Percentiles rank a stretch among this genome's conserved stretches.
Conservation (phyloP, 2,797 vertebrate genomes). For the Tauraco hartlaubi region DNA sequence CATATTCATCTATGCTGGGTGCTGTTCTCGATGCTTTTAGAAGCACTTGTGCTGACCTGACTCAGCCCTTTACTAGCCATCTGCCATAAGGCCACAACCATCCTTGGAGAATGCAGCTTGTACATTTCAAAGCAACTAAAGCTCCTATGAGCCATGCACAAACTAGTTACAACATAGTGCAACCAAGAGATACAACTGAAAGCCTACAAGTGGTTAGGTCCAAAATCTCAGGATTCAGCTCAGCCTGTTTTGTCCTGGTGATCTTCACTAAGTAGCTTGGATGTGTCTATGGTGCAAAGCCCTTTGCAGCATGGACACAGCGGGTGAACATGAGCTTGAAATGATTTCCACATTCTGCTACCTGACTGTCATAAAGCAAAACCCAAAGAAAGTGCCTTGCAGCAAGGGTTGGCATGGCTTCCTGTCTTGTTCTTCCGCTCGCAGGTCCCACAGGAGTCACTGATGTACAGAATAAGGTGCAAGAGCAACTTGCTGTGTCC, state of each 20-base stretch:
- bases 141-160: background rate
- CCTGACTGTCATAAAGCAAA: background rate
- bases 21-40: background rate
- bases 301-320: background rate
- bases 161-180: background rate
- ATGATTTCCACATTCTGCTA: background rate
- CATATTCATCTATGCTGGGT: background rate
- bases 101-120: background rate
- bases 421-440: rapidly evolving
- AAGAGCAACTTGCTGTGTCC: background rate
- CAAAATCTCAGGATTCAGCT: background rate
- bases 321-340: background rate
- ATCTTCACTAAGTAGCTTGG: rapidly evolving
- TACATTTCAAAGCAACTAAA: background rate
- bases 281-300: background rate
- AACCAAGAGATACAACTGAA: rapidly evolving
- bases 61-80: background rate
- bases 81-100: background rate
- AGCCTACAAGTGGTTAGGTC: background rate
- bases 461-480: background rate
- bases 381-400: background rate
- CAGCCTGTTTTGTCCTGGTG: background rate
- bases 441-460: background rate
- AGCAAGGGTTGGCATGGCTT: rapidly evolving
- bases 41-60: background rate